Conservation (phyloP, 2,888 invertebrate genomes). For the Bibio marci region DNA sequence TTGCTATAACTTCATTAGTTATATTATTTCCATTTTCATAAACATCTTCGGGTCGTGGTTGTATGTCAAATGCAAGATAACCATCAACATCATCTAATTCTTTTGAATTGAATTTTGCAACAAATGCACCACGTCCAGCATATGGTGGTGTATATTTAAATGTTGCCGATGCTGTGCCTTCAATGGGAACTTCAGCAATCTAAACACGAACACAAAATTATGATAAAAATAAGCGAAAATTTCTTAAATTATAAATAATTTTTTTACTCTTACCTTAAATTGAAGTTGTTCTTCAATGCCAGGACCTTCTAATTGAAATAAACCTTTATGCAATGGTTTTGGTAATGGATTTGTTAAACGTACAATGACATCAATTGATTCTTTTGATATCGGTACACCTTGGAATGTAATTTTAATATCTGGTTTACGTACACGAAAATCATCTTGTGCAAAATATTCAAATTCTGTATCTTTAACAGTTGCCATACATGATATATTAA, state of each 20-base stretch:
- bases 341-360: slow-evolving; percentile 70
- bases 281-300: slow-evolving; percentile 59
- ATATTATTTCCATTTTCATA: slow-evolving; percentile 18
- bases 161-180: slow-evolving; percentile 49
- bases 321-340: slow-evolving; percentile 53
- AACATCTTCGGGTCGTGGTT: slow-evolving; percentile 25
- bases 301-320: slow-evolving; percentile 67
- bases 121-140: slow-evolving; percentile 64
- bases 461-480: slow-evolving; percentile 64
- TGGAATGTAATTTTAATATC: slow-evolving; percentile 61
- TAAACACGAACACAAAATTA: slow-evolving; percentile 8
- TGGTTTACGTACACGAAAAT: slow-evolving; percentile 76
- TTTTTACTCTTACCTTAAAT: slow-evolving; percentile 35
- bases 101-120: slow-evolving; percentile 73
- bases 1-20: slow-evolving; percentile 13
- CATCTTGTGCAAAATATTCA: slow-evolving; percentile 79
- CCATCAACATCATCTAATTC: slow-evolving; percentile 85
- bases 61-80: slow-evolving; percentile 57
- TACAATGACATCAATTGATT: slow-evolving; percentile 40
- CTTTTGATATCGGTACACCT: slow-evolving; percentile 33
- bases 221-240: not conserved
- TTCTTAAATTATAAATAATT: not conserved
- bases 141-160: slow-evolving; percentile 64
- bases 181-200: slow-evolving; percentile 35
- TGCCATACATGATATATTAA: slow-evolving; percentile 68